Conservation (phyloP, 2,888 invertebrate genomes). For the Leucoptera coffeella region DNA sequence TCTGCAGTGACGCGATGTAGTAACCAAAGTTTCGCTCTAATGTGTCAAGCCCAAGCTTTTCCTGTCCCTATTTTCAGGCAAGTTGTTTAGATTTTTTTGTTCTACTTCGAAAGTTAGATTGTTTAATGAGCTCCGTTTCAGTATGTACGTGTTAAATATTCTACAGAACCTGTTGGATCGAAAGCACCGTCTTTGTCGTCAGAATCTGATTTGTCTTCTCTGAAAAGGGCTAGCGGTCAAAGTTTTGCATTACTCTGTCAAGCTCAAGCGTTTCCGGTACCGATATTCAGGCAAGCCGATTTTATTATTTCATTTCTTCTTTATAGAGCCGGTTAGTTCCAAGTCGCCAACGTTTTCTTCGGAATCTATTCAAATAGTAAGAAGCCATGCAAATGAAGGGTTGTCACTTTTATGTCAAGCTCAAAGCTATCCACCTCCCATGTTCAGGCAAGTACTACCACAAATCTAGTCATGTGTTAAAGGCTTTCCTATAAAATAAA, state of each 20-base stretch:
- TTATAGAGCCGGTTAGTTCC: constrained; percentile 22
- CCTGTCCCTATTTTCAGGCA: constrained; percentile 69
- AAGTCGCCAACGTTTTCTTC: constrained; percentile 52
- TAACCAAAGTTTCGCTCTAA: constrained; percentile 54
- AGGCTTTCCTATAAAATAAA: background rate
- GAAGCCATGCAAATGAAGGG: constrained; percentile 41
- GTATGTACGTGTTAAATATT: too few species aligned
- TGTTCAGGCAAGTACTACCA: constrained; percentile 55
- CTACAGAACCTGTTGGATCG: constrained; percentile 61
- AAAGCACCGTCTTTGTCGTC: constrained; percentile 63
- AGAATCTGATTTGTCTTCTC: constrained; percentile 58
- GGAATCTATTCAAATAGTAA: constrained; percentile 29
- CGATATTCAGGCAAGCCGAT: constrained; percentile 7
- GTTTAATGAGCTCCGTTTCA: too few species aligned
- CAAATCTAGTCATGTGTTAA: background rate
- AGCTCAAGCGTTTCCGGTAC: constrained; percentile 58
- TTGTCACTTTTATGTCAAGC: constrained; percentile 63
- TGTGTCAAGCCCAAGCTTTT: constrained; percentile 66
- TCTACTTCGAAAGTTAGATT: constrained; percentile 47
- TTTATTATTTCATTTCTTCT: constrained; percentile 38
- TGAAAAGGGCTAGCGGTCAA: constrained; percentile 41
- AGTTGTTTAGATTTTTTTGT: too few species aligned
- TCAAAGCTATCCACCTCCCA: constrained; percentile 64
- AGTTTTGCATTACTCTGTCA: constrained; percentile 47
- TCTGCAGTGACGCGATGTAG: constrained; percentile 52